Evolutionary conservation across 2,113 vertebrate species (phyloP), one percentile per base, ranked within the genome.

Genomic region (Helogale parvula): DNA sequence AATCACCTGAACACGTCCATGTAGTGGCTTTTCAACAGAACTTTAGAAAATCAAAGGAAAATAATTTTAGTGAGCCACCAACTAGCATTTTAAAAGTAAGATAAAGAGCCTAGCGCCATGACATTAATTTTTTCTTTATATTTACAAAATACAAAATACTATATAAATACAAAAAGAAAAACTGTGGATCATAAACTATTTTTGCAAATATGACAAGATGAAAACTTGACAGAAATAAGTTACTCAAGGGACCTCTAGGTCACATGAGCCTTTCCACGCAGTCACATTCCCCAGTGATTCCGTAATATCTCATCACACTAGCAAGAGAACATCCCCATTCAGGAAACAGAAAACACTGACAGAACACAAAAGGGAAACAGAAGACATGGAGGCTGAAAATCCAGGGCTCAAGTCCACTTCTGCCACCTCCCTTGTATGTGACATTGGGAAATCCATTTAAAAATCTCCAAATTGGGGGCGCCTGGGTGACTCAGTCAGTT

Each of bases 161-260:
- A 60, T 60, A 60, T 25, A 97, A 88, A 88, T 65, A 82, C 38
- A 77, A 74, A 83, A 84, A 88, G 45, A 94, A 52, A 91, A 81
- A 91, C 10, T 77, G 23, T 66, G 69, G 15, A 35, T 65, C 15
- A 29, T 21, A 57, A 85, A 29, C 11, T 72, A 77, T 88, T 90
- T 89, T 87, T 79, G 84, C 63, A 88, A 95, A 79, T 27, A 86
- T 95, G 35, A 45, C 0, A 76, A 50, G 33, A 88, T 80, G 76
- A 79, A 97, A 93, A 91, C 13, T 60, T 82, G 65, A 93, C 6
- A 94, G 17, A 93, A 93, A 7, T 60, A 86, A 81, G 57, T 80
- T 57, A 71, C 83, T 80, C 76, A 47, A 81, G 69, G 6, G 21
- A 68, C n/a, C 13, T 52, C 63, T 27, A 15, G 41, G 60, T 90